Evolutionary conservation across 1,140 invertebrate species (phyloP).

Genomic region (Artemia franciscana): DNA sequence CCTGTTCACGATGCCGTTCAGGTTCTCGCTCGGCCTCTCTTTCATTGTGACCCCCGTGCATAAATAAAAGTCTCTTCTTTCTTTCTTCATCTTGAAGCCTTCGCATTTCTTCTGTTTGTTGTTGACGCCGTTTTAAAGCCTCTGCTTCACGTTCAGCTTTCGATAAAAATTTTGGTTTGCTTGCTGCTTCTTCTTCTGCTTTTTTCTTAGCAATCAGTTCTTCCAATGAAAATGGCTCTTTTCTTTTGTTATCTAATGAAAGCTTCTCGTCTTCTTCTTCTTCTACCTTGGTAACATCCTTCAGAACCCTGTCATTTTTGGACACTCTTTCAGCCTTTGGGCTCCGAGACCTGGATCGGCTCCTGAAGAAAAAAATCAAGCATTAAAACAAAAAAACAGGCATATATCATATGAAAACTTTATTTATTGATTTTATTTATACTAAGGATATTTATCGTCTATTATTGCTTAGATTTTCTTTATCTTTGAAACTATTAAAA

Average conservation of each 20-base stretch:
- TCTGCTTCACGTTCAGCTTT: slow-evolving; percentile 80
- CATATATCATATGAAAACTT: no score
- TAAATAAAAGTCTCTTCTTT: slow-evolving; percentile 32
- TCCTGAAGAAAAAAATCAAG: no score
- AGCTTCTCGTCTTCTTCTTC: slow-evolving; percentile 16
- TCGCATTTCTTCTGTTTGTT: slow-evolving; percentile 47
- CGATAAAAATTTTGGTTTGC: slow-evolving; percentile 86
- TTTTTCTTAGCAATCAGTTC: slow-evolving; percentile 89
- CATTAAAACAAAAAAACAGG: no score
- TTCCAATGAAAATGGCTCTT: slow-evolving; percentile 81
- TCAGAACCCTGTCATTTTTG: slow-evolving; percentile 17
- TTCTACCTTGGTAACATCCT: slow-evolving; percentile 21
- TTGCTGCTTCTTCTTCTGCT: slow-evolving; percentile 72
- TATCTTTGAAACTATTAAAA: no score
- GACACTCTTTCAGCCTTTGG: neutral
- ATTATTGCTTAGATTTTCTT: no score
- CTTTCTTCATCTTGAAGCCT: slow-evolving; percentile 42
- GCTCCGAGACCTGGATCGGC: neutral
- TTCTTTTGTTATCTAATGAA: slow-evolving; percentile 27
- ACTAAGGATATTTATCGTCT: no score
- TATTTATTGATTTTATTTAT: no score
- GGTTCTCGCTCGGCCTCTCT: slow-evolving; percentile 6
- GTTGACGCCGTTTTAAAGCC: slow-evolving; percentile 63
- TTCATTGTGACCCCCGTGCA: slow-evolving; percentile 5
- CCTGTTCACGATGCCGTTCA: neutral